Percentiles rank a stretch among this genome's conserved stretches.
phyloP scores from a whole-genome alignment of 2,113 vertebrate genomes.

The Hemiprocne comata region DNA sequence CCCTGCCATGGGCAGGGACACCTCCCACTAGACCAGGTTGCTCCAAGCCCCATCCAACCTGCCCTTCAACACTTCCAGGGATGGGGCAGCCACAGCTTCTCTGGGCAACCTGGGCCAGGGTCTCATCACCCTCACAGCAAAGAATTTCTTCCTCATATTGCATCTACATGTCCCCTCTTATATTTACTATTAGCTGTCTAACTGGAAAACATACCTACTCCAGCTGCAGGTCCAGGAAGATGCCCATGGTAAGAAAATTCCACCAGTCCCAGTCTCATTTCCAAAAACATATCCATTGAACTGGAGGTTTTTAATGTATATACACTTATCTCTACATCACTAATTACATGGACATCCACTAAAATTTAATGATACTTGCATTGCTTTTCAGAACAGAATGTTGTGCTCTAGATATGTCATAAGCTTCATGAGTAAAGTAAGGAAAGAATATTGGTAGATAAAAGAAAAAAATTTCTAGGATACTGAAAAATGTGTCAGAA shows the following conservation, averaged over 20 bases:
- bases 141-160: too few species aligned
- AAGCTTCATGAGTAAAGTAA: not conserved
- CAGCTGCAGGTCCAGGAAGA: not conserved
- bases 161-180: too few species aligned
- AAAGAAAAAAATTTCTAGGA: not conserved
- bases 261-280: not conserved
- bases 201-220: not conserved
- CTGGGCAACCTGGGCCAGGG: too few species aligned
- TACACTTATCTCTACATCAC: not conserved
- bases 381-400: not conserved
- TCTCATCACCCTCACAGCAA: too few species aligned
- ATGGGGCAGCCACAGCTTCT: too few species aligned
- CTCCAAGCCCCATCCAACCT: too few species aligned
- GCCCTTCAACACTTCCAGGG: too few species aligned
- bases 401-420: not conserved
- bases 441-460: not conserved
- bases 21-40: too few species aligned
- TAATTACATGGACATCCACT: not conserved
- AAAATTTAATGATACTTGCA: not conserved
- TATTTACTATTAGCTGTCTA: not conserved
- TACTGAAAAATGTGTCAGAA: not conserved
- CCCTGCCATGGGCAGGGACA: too few species aligned
- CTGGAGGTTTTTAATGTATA: not conserved
- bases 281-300: not conserved
- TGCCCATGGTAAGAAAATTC: not conserved